Percentiles rank a stretch among this genome's conserved stretches.
Conservation (phyloP, 2,113 vertebrate species). For the Hippocampus abdominalis region DNA sequence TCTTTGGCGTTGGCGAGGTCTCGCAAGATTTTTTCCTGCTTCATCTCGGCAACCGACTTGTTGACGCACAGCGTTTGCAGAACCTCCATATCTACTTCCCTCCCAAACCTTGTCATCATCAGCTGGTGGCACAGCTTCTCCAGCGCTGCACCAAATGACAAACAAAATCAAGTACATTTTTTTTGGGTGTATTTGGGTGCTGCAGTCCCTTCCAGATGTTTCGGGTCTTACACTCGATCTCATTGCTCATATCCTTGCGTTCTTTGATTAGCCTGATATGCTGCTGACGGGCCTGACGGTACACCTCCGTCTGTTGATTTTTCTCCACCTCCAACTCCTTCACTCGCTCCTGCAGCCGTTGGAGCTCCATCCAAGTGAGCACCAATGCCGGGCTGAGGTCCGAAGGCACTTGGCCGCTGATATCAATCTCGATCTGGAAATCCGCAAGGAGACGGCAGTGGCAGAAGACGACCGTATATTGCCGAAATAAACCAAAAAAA, state of each 20-base stretch:
- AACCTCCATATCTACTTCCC: constrained; percentile 81
- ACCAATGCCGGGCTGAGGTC: constrained; percentile 79
- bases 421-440: constrained; percentile 78
- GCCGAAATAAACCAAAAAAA: background rate
- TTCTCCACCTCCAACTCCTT: constrained; percentile 77
- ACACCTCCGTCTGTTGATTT: constrained; percentile 70
- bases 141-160: constrained; percentile 68
- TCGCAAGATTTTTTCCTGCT: constrained; percentile 72
- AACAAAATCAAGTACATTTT: background rate
- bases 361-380: constrained; percentile 73
- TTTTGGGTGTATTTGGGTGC: too few species aligned
- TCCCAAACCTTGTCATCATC: constrained; percentile 87
- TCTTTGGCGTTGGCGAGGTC: constrained; percentile 69
- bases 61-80: constrained; percentile 81
- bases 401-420: constrained; percentile 63
- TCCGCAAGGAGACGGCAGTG: background rate
- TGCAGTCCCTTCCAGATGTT: background rate
- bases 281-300: constrained; percentile 71
- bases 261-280: constrained; percentile 76
- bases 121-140: constrained; percentile 74
- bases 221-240: constrained; percentile 65
- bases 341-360: constrained; percentile 74
- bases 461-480: background rate
- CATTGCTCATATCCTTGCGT: constrained; percentile 72
- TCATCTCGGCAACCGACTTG: constrained; percentile 78